Evolutionary conservation across 2,888 invertebrate genomes (phyloP).

Genomic region (Pherbina coryleti): DNA sequence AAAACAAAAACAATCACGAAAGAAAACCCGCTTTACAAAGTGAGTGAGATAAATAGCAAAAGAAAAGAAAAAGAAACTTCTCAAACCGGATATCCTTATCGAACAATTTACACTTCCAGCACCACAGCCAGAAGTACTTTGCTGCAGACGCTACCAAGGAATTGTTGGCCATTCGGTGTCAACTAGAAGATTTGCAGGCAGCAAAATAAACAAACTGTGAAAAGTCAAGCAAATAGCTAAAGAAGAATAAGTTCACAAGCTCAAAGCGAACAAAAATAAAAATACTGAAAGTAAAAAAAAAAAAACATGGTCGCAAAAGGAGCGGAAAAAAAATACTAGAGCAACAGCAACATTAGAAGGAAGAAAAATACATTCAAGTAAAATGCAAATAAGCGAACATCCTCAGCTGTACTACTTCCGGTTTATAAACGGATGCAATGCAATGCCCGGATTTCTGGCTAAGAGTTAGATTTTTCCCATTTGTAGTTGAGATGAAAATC

Average conservation of each 20-base stretch:
- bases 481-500: constrained; percentile 6
- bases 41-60: background rate
- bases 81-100: constrained; percentile 39
- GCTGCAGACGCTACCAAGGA: background rate
- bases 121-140: background rate
- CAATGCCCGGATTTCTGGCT: constrained; percentile 33
- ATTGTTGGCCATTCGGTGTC: constrained; percentile 10
- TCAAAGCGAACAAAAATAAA: background rate
- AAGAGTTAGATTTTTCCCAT: background rate
- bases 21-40: background rate
- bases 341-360: background rate
- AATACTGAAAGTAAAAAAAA: too few relatives aligned
- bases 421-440: constrained; percentile 27
- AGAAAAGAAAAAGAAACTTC: constrained; percentile 8
- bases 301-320: background rate
- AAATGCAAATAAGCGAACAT: constrained; percentile 38
- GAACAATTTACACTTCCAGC: constrained; percentile 40
- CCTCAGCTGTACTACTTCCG: constrained; percentile 26
- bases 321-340: background rate
- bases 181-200: constrained; percentile 1
- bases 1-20: background rate
- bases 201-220: constrained; percentile 6
- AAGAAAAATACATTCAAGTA: constrained; percentile 14
- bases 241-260: background rate
- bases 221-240: background rate